Evolutionary conservation across 2,888 invertebrate species (phyloP).

Genomic region (Fragum whitleyi): DNA sequence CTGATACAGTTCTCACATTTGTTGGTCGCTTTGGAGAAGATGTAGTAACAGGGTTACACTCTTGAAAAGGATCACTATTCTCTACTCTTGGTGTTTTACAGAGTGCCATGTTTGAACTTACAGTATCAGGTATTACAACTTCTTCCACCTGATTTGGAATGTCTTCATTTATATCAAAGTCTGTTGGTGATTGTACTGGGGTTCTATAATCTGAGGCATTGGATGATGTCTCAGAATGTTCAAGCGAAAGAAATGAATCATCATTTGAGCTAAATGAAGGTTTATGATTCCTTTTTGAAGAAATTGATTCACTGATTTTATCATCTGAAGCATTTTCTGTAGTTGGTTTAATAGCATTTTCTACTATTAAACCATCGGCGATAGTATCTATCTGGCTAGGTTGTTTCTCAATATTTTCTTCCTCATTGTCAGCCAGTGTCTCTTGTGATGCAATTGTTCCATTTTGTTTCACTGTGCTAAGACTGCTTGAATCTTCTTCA

Average conservation of each 20-base stretch:
- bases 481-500: slow-evolving; percentile 51
- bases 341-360: too few species aligned
- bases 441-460: slow-evolving; percentile 40
- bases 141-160: slow-evolving; percentile 39
- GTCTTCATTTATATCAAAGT: slow-evolving; percentile 20
- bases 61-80: not conserved
- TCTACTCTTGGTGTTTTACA: slow-evolving; percentile 34
- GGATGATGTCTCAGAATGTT: slow-evolving; percentile 52
- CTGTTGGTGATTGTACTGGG: slow-evolving; percentile 56
- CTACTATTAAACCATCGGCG: not conserved
- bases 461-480: slow-evolving; percentile 36
- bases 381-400: not conserved
- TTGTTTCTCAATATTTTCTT: not conserved
- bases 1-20: slow-evolving; percentile 67
- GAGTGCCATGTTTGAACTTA: slow-evolving; percentile 6
- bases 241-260: slow-evolving; percentile 59
- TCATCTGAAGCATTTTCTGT: not conserved
- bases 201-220: slow-evolving; percentile 71
- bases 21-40: slow-evolving; percentile 44
- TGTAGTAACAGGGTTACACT: slow-evolving; percentile 41
- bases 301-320: too few species aligned
- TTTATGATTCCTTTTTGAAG: not conserved
- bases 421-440: slow-evolving; percentile 33
- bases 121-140: slow-evolving; percentile 60
- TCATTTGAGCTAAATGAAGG: slow-evolving; percentile 53